Conservation (phyloP, 2,797 vertebrate species). For the Chrosomus eos region DNA sequence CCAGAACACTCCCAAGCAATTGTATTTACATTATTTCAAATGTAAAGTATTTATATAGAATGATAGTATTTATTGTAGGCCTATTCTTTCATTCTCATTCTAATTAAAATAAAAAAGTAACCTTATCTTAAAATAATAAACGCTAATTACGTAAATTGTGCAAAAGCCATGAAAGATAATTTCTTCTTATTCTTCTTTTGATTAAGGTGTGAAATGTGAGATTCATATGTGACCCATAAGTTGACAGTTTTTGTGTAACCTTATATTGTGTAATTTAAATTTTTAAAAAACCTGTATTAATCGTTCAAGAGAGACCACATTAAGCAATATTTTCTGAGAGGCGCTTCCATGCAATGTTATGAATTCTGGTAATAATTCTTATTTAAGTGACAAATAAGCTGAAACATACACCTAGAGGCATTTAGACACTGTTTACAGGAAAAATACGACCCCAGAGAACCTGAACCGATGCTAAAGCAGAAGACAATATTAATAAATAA, state of each 20-base stretch:
- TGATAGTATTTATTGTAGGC: not conserved
- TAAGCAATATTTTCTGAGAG: not conserved
- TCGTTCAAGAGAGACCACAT: not conserved
- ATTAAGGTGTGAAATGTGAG: not conserved
- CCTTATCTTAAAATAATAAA: not conserved
- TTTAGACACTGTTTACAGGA: constrained; percentile 20
- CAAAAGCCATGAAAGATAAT: not conserved
- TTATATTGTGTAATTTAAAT: not conserved
- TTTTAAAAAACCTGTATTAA: not conserved
- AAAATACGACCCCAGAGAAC: constrained; percentile 11
- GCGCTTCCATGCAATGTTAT: not conserved
- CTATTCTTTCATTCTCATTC: not conserved
- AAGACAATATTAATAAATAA: constrained; percentile 26
- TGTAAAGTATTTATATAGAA: not conserved
- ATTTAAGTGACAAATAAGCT: constrained; percentile 16
- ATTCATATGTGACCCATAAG: not conserved
- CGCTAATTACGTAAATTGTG: too few species aligned
- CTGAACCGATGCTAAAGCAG: constrained; percentile 6
- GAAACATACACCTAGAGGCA: not conserved
- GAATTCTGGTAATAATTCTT: not conserved
- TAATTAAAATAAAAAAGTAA: not conserved
- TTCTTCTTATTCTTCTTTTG: not conserved
- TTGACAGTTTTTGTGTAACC: not conserved
- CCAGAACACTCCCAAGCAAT: not conserved
- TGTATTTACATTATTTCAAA: not conserved